phyloP scores from a whole-genome alignment of 1,140 invertebrate genomes.

The Atta cephalotes region DNA sequence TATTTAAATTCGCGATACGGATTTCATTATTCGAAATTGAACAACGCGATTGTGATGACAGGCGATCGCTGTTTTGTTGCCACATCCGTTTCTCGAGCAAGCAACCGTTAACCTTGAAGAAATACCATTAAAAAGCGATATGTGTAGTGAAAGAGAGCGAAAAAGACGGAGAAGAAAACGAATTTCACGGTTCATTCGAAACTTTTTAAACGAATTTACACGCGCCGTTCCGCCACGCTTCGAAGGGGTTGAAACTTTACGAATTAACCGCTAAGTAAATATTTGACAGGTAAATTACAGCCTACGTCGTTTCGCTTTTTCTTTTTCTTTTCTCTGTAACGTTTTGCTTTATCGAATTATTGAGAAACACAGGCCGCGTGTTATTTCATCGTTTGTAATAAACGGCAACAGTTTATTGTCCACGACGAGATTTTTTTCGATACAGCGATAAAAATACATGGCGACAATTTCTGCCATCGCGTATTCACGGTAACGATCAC shows the following conservation, averaged over 20 bases:
- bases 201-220: conserved; percentile 75
- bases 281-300: conserved; percentile 70
- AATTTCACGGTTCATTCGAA: conserved; percentile 82
- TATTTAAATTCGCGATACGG: conserved; percentile 44
- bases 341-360: conserved; percentile 45
- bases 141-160: conserved; percentile 64
- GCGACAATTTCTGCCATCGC: conserved; percentile 23
- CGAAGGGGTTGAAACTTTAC: conserved; percentile 68
- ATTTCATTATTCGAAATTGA: conserved; percentile 70
- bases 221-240: conserved; percentile 44
- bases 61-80: conserved; percentile 45
- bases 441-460: conserved; percentile 15
- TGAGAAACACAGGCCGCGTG: not conserved
- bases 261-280: conserved; percentile 77
- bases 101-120: conserved; percentile 66
- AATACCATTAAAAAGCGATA: conserved; percentile 70
- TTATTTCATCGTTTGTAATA: not conserved
- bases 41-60: conserved; percentile 53
- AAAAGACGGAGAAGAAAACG: conserved; percentile 64
- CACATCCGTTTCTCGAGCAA: conserved; percentile 61
- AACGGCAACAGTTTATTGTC: not conserved
- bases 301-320: conserved; percentile 1
- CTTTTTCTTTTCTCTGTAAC: not conserved
- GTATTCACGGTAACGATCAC: conserved; percentile 13
- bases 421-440: conserved; percentile 1